Evolutionary conservation across 64 coral and sea anemone species (phyloP).

Genomic region (Astreopora myriophthalma): DNA sequence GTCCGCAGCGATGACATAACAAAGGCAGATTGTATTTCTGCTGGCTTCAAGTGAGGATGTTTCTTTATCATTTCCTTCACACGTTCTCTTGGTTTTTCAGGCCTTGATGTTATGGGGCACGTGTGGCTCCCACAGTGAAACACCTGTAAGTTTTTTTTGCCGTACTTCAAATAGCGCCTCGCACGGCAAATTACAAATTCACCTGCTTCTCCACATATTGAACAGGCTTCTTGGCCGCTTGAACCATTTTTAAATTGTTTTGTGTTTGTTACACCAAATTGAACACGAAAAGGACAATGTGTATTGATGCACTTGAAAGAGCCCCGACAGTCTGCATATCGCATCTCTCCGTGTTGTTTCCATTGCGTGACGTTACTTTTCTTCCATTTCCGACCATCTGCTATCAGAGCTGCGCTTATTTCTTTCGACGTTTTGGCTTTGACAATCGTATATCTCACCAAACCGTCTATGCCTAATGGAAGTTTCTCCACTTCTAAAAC

Average conservation of each 20-base stretch:
- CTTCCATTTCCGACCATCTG: conserved; percentile 32
- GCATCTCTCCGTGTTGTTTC: conserved; percentile 19
- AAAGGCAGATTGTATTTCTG: not conserved
- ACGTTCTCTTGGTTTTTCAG: not conserved
- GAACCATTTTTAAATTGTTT: not conserved
- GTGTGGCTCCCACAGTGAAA: conserved; percentile 35
- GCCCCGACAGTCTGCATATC: conserved; percentile 3
- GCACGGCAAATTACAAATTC: conserved; percentile 1
- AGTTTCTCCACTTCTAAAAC: not conserved
- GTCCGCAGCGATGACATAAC: not conserved
- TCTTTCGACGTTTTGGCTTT: not conserved
- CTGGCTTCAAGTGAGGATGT: too few relatives aligned
- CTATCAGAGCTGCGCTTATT: not conserved
- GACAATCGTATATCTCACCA: not conserved
- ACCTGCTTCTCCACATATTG: conserved; percentile 6
- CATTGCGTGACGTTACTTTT: conserved; percentile 29
- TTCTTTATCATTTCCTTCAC: conserved; percentile 5
- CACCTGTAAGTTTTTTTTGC: not conserved
- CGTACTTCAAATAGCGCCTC: not conserved
- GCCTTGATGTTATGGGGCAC: conserved; percentile 6
- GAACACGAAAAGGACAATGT: conserved; percentile 17
- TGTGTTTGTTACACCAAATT: conserved; percentile 6
- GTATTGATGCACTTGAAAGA: conserved; percentile 8
- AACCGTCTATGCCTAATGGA: conserved; percentile 1
- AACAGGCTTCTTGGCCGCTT: not conserved